phyloP scores from a whole-genome alignment of 2,113 vertebrate genomes.

The Oceanites oceanicus region DNA sequence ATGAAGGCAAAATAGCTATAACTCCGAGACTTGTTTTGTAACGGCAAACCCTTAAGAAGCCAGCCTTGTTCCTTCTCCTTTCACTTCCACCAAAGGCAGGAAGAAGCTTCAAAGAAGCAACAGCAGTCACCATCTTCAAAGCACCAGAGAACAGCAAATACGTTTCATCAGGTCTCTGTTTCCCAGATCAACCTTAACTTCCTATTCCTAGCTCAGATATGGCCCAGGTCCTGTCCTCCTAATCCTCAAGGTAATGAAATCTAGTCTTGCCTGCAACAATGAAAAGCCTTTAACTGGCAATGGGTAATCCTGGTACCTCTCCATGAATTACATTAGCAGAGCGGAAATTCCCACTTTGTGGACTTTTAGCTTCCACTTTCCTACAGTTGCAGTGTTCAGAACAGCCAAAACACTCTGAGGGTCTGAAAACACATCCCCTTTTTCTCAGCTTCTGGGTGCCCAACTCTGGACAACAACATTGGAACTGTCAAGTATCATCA shows the following conservation, averaged over 20 bases:
- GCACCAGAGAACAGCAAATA: not conserved
- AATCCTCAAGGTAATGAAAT: not conserved
- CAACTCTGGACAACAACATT: not conserved
- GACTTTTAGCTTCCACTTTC: not conserved
- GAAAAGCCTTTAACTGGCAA: not conserved
- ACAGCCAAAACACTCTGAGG: not conserved
- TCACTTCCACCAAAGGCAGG: not conserved
- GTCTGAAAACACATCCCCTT: not conserved
- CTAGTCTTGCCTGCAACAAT: not conserved
- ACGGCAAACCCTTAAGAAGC: not conserved
- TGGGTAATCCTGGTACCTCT: not conserved
- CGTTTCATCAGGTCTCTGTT: not conserved
- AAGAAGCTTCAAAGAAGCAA: not conserved
- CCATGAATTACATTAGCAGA: not conserved
- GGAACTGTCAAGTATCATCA: not conserved
- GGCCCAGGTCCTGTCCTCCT: not conserved
- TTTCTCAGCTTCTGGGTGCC: not conserved
- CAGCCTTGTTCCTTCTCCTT: not conserved
- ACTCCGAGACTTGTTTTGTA: not conserved
- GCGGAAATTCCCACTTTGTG: not conserved
- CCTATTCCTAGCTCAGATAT: not conserved
- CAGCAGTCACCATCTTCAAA: not conserved
- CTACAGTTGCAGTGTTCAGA: not conserved
- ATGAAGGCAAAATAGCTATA: not conserved
- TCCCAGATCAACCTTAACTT: not conserved